Base-by-base conservation (phyloP, 1,140 invertebrate genomes). In the Battus philenor region DNA sequence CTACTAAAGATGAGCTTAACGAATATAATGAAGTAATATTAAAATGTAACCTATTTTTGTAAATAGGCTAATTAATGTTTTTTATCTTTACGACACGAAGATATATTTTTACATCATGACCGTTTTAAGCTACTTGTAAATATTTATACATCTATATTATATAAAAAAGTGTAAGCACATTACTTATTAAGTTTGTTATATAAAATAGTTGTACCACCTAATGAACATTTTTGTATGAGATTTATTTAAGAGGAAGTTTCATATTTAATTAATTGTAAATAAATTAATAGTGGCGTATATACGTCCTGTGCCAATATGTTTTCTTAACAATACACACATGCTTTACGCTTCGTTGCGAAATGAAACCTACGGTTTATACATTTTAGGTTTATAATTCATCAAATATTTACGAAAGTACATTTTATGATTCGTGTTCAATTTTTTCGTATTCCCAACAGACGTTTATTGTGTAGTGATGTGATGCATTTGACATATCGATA, bases 101-200 rank as follows among this genome's bases (percentile, higher is more conserved):
- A 48, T 44, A 48, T 54, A 54, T 54, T 54, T 54, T 54, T 54
- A 48, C 46, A 48, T 54, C 33, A 39, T 44, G 38, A 30, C 39
- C 26, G 6, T 13, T 39, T 32, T 29, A 41, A 26, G 34, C 0
- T 15, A 32, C 12, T 30, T 29, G 20, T 27, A 32, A 39, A 11
- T 39, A 22, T 44, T 39, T 39, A 13, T n/a, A n/a, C n/a, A n/a
- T n/a, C n/a, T n/a, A n/a, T 33, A 16, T 33, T 9, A 10, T 31
- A 10, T 31, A 38, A 38, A 31, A 20, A 17, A 26, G n/a, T 15
- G 4, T 33, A 39, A 39, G 36, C 22, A 39, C 24, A 15, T 17
- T 27, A 27, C 10, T 16, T 6, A 29, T 10, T 41, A 41, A 41
- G 24, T 29, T 30, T 41, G 26, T 41, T 41, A 30, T 41, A 41